A percentile compares a stretch with the other conserved stretches of the same genome.
Evolutionary conservation across 2,113 vertebrate species (phyloP).

Genomic region (Grammomys surdaster): DNA sequence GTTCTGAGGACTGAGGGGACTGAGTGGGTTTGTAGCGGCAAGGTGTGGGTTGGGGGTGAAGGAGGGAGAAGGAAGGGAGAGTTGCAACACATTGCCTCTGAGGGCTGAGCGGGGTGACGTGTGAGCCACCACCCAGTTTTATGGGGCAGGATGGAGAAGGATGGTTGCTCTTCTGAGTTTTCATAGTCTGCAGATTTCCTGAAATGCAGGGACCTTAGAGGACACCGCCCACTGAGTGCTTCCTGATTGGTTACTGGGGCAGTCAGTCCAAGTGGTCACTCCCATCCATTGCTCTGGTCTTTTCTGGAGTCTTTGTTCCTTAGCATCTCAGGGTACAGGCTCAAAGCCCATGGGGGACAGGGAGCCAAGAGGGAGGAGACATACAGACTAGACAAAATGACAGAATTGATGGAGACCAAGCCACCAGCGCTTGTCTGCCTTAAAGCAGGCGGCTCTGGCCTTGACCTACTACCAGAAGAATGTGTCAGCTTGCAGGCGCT

Average conservation of each 20-base stretch:
- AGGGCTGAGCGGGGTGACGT: background rate
- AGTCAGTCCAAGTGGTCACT: background rate
- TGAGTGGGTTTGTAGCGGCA: background rate
- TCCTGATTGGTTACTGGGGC: background rate
- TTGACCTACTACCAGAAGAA: background rate
- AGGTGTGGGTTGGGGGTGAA: accelerated
- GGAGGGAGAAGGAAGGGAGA: background rate
- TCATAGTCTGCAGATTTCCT: background rate
- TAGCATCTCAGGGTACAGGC: background rate
- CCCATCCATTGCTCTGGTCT: background rate
- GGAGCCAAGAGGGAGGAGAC: accelerated
- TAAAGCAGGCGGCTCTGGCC: accelerated
- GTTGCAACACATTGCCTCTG: accelerated
- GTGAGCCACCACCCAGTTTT: background rate
- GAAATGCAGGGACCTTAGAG: background rate
- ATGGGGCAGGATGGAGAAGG: background rate
- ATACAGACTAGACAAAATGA: accelerated
- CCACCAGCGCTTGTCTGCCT: accelerated
- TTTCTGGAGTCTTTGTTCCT: background rate
- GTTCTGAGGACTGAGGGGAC: background rate
- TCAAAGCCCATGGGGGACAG: background rate
- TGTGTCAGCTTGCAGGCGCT: background rate
- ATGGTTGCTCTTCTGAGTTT: background rate
- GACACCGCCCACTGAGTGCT: accelerated
- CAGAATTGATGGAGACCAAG: accelerated